Base-by-base conservation (phyloP, 2,888 invertebrate species). In the Drosophila barbarae region DNA sequence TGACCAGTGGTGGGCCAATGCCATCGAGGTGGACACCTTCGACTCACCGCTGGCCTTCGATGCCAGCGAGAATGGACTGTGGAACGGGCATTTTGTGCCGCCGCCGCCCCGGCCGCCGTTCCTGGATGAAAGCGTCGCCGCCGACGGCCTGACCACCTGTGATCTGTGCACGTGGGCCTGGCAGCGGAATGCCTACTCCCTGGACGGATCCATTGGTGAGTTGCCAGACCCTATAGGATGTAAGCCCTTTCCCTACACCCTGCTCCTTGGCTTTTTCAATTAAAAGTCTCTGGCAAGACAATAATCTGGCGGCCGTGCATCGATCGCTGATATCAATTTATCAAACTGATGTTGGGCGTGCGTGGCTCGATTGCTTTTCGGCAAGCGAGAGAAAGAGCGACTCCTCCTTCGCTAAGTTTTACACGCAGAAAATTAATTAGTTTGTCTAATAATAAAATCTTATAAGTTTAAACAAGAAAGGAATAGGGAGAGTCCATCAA, bases 151-250 rank as follows among this genome's bases (percentile, higher is more conserved):
- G 74, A 93, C 93, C 84, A 93, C 93, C 86, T 94, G 94, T 89
- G 94, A 94, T 90, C 91, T 94, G 76, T 94, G 94, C 88, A 91
- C 93, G 77, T 94, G 94, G 94, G 93, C 94, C 79, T 92, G 92
- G 91, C 92, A 92, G 86, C 90, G 91, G 86, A 91, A 91, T 89
- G 90, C 90, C 81, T 91, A 90, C 89, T 91, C 90, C 66, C 87
- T 91, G 73, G 93, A 93, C 78, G 91, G 91, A 72, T 91, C 92
- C 73, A 90, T 92, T 85, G 92, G 93, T 93, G 86, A 90, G 91
- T 90, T 50, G 57, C 47, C n/a, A 15, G 28, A 8, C 28, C 38
- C 28, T 18, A 10, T 23, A 13, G n/a, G n/a, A 36, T 8, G 13
- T n/a, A 28, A 8, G 1, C 21, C 18, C 18, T 10, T n/a, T 28